A percentile compares a stretch with the other conserved stretches of the same genome.
phyloP scores from a whole-genome alignment of 2,113 vertebrate genomes.

The Leucoraja erinaceus region DNA sequence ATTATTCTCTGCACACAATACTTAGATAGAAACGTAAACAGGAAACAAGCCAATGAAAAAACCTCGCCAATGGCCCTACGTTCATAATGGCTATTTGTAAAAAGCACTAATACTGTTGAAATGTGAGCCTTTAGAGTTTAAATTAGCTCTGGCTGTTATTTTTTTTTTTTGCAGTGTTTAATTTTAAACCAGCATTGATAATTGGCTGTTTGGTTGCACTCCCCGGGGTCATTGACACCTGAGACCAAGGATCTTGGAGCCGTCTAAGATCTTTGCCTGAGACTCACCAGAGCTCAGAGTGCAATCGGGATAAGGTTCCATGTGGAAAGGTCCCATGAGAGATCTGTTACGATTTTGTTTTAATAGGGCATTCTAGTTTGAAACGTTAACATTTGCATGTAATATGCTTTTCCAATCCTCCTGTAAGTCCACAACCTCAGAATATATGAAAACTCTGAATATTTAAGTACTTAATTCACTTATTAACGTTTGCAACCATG shows the following conservation, averaged over 20 bases:
- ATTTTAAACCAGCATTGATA: neutral
- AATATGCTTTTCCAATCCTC: neutral
- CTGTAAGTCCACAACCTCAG: neutral
- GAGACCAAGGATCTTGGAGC: neutral
- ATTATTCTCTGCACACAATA: neutral
- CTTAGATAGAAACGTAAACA: no score
- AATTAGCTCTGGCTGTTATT: neutral
- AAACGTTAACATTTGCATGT: neutral
- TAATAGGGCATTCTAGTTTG: neutral
- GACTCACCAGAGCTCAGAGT: no score
- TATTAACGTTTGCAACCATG: neutral
- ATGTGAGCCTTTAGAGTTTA: neutral
- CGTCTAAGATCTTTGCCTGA: no score
- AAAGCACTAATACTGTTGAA: neutral
- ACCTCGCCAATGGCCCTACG: neutral
- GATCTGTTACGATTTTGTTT: neutral
- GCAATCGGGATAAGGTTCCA: no score
- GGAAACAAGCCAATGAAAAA: neutral
- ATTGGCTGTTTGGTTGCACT: no score
- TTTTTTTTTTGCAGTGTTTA: neutral
- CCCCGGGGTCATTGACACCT: neutral
- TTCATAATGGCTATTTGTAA: no score
- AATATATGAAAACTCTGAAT: neutral
- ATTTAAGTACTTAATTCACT: neutral
- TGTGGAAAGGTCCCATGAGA: neutral